Base-by-base conservation (phyloP, 2,797 vertebrate genomes). In the Myotis vivesi region DNA sequence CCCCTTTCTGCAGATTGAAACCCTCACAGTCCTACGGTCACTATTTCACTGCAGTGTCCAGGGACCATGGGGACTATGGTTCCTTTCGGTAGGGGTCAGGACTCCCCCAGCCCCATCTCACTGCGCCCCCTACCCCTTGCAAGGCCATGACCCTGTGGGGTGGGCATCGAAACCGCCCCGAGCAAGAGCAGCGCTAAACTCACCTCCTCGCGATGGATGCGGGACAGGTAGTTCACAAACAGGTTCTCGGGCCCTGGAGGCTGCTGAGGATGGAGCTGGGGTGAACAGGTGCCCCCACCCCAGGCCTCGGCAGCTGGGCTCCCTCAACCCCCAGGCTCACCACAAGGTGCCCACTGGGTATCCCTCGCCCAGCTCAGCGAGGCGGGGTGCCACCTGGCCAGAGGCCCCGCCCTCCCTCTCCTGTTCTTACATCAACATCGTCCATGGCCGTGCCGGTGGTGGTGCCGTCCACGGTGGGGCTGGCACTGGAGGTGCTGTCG, bases 141-240 rank as follows among this genome's bases (percentile, higher is more conserved):
- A 71, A 44, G 51, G 46, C n/a, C 33, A 8, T 5, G 36, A n/a
- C 10, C 10, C 0, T 3, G 64, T 5, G 15, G 6, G 49, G 33
- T 16, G 44, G 76, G 25, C 38, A 25, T 4, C 2, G 0, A n/a
- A 28, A 30, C 10, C 49, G 41, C 23, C 36, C 8, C 2, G 49
- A 68, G 33, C 71, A 2, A 59, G 44, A 8, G 33, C 66, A 8
- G 10, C 0, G 5, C 20, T 33, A 2, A 0, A 36, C 98, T 94
- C 53, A 99, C 99, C 99, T 99, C 99, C 96, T 99, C 99, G 81
- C 99, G 98, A 96, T 99, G 99, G 98, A 99, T 99, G 97, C 99
- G 99, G 68, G 99, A 99, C 97, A 99, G 98, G 97, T 99, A 99
- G 98, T 99, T 99, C 97, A 99, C 99, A 98, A 99, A 99, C 72